phyloP scores from a whole-genome alignment of 2,113 vertebrate species.

The Platichthys flesus region DNA sequence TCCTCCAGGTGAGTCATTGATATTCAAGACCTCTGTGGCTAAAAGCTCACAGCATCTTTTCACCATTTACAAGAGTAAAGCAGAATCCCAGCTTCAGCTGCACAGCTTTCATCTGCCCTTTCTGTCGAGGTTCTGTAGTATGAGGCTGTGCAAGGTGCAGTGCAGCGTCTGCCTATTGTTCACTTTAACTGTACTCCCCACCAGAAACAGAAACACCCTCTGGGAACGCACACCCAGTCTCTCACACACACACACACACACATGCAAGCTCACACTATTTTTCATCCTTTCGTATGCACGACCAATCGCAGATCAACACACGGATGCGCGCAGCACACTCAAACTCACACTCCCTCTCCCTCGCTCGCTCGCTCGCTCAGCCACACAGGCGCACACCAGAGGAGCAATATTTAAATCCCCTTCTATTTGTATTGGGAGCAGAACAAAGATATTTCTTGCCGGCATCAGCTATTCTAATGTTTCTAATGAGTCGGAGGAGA shows the following conservation, averaged over 20 bases:
- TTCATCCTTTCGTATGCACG: slow-evolving; percentile 62
- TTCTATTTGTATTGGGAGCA: slow-evolving; percentile 84
- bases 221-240: slow-evolving; percentile 55
- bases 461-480: slow-evolving; percentile 82
- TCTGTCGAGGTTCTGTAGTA: slow-evolving; percentile 49
- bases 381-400: slow-evolving; percentile 65
- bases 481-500: slow-evolving; percentile 79
- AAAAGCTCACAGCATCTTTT: slow-evolving; percentile 2
- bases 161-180: slow-evolving; percentile 66
- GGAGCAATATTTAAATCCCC: slow-evolving; percentile 80
- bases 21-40: slow-evolving; percentile 9
- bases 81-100: slow-evolving; percentile 22
- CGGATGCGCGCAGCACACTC: slow-evolving; percentile 52
- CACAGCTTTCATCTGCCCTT: slow-evolving; percentile 29
- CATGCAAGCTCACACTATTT: slow-evolving; percentile 48
- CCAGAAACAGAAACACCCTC: slow-evolving; percentile 63
- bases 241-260: slow-evolving; percentile 14
- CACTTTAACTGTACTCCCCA: slow-evolving; percentile 65
- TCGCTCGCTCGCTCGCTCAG: slow-evolving; percentile 33
- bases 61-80: slow-evolving; percentile 17
- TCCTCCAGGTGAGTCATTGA: background rate
- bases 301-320: slow-evolving; percentile 56
- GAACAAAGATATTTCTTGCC: slow-evolving; percentile 84
- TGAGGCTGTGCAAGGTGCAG: slow-evolving; percentile 46
- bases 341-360: slow-evolving; percentile 17